Conservation (phyloP, 1,140 invertebrate genomes). For the Drosophila nigromelanica region DNA sequence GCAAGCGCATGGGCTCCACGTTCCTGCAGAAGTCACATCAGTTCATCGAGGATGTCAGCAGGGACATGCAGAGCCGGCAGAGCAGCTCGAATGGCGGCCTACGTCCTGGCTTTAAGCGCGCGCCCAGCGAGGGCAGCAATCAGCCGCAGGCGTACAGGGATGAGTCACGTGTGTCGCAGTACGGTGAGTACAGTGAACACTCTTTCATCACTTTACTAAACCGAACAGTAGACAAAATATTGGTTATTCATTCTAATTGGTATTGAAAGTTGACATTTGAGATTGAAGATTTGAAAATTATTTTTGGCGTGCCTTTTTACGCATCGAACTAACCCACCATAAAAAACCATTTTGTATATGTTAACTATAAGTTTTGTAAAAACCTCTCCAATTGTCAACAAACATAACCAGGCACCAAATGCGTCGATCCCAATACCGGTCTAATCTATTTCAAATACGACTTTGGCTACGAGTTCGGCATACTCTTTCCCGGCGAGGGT, state of each 20-base stretch:
- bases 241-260: constrained; percentile 53
- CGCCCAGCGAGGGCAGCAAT: constrained; percentile 78
- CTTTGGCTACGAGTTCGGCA: constrained; percentile 92
- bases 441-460: constrained; percentile 93
- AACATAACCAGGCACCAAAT: constrained; percentile 87
- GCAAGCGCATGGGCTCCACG: constrained; percentile 87
- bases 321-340: constrained; percentile 36
- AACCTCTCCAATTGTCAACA: constrained; percentile 36
- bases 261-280: constrained; percentile 45
- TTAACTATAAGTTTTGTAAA: constrained; percentile 50
- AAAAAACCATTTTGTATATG: constrained; percentile 29
- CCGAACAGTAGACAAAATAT: constrained; percentile 19
- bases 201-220: constrained; percentile 30
- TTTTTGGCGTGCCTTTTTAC: constrained; percentile 24
- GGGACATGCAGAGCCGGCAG: constrained; percentile 85
- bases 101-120: constrained; percentile 85
- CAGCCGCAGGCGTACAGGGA: constrained; percentile 88
- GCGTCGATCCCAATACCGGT: constrained; percentile 90
- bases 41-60: constrained; percentile 88
- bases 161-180: constrained; percentile 88
- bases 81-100: constrained; percentile 78
- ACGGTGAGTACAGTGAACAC: constrained; percentile 86
- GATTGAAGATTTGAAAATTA: constrained; percentile 34
- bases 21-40: constrained; percentile 89
- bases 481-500: constrained; percentile 88